Percentiles rank a stretch among this genome's conserved stretches.
phyloP scores from a whole-genome alignment of 2,888 invertebrate genomes.

The Magallana nippona region DNA sequence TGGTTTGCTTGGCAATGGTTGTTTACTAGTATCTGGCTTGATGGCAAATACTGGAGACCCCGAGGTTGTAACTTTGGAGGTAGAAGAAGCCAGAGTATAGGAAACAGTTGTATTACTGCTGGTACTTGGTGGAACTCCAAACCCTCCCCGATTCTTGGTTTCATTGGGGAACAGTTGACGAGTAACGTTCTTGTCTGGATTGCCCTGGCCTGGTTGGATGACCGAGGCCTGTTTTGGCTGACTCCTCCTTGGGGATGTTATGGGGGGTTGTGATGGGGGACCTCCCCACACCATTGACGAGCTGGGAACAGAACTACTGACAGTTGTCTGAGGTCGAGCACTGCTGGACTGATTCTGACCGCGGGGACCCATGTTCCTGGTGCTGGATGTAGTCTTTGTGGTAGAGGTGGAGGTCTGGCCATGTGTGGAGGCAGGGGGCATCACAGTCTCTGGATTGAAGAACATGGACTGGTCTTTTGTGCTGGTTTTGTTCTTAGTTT shows the following conservation, averaged over 20 bases:
- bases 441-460: constrained; percentile 58
- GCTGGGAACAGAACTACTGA: constrained; percentile 37
- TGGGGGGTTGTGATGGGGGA: constrained; percentile 52
- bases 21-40: constrained; percentile 53
- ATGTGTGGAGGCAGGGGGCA: constrained; percentile 35
- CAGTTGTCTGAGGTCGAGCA: constrained; percentile 32
- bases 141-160: constrained; percentile 55
- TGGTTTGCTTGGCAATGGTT: constrained; percentile 47
- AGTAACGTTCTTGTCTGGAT: constrained; percentile 67
- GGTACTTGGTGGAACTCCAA: constrained; percentile 57
- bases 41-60: constrained; percentile 60
- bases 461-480: constrained; percentile 51
- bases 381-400: constrained; percentile 43
- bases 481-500: constrained; percentile 57
- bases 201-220: constrained; percentile 54
- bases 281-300: constrained; percentile 59
- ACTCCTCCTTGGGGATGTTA: constrained; percentile 58
- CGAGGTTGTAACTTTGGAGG: constrained; percentile 58
- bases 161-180: constrained; percentile 77
- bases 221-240: constrained; percentile 48
- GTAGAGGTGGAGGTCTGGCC: constrained; percentile 25
- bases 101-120: constrained; percentile 57
- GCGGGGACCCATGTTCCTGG: constrained; percentile 37
- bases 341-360: constrained; percentile 40
- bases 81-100: constrained; percentile 57